Percentiles rank a stretch among this genome's conserved stretches.
Conservation (phyloP, 1,140 invertebrate genomes). For the Magallana ariakensis region DNA sequence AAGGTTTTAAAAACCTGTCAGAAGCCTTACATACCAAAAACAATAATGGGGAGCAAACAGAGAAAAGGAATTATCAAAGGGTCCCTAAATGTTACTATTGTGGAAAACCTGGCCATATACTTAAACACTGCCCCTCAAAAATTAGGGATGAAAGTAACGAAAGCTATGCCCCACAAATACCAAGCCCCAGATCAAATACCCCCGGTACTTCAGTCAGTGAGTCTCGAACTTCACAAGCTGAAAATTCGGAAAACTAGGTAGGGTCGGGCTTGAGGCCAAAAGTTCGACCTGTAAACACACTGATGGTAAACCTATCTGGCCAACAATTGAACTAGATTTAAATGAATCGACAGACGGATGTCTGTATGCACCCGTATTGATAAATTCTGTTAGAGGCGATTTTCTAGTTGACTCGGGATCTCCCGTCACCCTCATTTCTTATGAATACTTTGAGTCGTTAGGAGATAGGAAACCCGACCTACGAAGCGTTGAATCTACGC, state of each 20-base stretch:
- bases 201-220: no score
- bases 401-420: conserved; percentile 39
- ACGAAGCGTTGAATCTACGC: conserved; percentile 16
- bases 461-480: conserved; percentile 12
- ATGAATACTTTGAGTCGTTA: neutral
- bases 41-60: no score
- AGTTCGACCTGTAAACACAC: conserved; percentile 36
- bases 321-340: conserved; percentile 5
- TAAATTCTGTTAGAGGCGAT: neutral
- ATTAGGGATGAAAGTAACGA: no score
- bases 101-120: no score
- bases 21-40: neutral
- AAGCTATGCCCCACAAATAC: no score
- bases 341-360: neutral
- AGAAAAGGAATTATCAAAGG: no score
- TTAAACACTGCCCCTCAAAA: no score
- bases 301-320: neutral
- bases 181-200: no score
- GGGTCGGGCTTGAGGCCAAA: conserved; percentile 43
- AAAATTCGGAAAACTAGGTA: conserved; percentile 30
- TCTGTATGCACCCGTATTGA: neutral
- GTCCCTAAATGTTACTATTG: no score
- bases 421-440: neutral
- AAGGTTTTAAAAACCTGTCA: neutral
- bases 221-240: neutral